Conservation (phyloP, 2,797 vertebrate species). For the Peromyscus nudipes region DNA sequence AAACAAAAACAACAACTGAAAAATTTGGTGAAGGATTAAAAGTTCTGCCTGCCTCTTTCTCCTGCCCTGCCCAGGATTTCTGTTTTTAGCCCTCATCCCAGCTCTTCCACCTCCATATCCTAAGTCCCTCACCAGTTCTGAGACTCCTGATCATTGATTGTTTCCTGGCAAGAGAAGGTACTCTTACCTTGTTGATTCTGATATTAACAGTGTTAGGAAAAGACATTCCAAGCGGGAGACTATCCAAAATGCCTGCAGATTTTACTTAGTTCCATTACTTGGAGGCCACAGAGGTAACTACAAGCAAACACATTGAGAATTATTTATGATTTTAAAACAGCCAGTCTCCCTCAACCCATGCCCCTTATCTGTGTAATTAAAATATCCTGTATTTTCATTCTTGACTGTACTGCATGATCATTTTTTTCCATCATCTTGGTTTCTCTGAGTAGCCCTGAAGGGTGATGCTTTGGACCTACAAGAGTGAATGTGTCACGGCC, state of each 20-base stretch:
- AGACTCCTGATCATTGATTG: not conserved
- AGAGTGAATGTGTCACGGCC: not conserved
- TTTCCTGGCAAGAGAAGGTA: not conserved
- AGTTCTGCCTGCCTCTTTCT: not conserved
- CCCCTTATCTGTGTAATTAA: not conserved
- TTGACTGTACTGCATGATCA: not conserved
- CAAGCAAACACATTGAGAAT: not conserved
- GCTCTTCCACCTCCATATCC: not conserved
- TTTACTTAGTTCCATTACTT: not conserved
- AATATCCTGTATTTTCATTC: not conserved
- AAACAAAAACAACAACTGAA: no score
- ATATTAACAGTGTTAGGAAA: not conserved
- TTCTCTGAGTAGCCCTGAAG: not conserved
- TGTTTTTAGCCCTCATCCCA: not conserved
- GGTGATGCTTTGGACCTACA: not conserved
- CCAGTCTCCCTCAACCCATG: not conserved
- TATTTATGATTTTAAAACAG: slow-evolving; percentile 22
- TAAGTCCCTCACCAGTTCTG: not conserved
- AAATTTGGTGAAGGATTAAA: not conserved
- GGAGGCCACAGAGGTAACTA: not conserved
- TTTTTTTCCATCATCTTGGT: not conserved
- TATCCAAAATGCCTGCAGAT: not conserved
- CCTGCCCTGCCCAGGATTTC: not conserved
- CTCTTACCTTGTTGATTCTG: not conserved
- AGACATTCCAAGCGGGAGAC: not conserved